Percentiles rank a stretch among this genome's conserved stretches.
phyloP scores from a whole-genome alignment of 2,797 vertebrate species.

The Sphenopsis melanotis region DNA sequence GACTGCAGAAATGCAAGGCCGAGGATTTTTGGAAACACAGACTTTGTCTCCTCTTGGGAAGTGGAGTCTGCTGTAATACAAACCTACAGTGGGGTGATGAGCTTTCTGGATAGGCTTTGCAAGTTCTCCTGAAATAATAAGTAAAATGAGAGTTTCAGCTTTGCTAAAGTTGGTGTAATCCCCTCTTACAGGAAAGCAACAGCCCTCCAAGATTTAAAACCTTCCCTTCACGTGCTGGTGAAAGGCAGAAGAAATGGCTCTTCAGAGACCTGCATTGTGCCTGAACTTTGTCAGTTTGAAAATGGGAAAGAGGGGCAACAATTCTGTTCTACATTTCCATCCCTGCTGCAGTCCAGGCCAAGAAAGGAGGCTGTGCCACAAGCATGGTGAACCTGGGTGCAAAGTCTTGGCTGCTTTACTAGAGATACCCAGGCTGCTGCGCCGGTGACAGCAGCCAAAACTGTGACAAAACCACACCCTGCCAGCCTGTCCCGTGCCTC shows the following conservation, averaged over 20 bases:
- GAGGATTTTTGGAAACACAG: background rate
- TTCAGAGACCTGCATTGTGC: background rate
- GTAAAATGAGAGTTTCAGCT: background rate
- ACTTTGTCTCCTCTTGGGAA: background rate
- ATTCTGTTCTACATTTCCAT: background rate
- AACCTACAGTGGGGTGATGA: background rate
- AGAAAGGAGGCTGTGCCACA: background rate
- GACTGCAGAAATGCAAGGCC: background rate
- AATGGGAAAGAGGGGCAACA: background rate
- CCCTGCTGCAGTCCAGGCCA: background rate
- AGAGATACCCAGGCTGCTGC: background rate
- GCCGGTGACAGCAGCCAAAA: background rate
- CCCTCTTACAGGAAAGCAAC: background rate
- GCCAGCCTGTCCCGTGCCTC: background rate
- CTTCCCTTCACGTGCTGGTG: accelerated
- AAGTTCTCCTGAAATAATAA: background rate
- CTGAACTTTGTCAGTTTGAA: background rate
- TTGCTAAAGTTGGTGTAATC: background rate
- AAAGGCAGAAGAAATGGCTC: background rate
- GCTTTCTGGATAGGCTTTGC: background rate
- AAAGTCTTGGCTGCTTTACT: background rate
- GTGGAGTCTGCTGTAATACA: background rate
- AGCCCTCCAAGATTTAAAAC: background rate
- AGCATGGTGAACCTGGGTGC: background rate
- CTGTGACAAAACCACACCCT: background rate